Evolutionary conservation across 2,888 invertebrate genomes (phyloP).

Genomic region (Andrena hattorfiana): DNA sequence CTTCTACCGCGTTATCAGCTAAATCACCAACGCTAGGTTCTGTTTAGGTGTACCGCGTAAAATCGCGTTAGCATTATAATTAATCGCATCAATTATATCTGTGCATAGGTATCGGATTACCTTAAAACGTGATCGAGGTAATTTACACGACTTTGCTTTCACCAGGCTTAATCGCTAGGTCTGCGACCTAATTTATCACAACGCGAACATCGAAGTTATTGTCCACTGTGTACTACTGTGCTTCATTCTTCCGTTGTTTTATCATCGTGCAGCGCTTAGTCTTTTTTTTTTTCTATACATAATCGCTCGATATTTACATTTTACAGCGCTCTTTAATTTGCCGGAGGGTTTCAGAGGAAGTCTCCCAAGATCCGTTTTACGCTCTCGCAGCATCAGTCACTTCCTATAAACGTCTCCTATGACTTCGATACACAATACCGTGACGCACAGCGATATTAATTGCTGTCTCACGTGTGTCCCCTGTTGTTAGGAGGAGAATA

Average conservation of each 20-base stretch:
- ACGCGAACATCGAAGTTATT: conserved; percentile 10
- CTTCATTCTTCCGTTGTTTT: not conserved
- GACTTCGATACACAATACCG: not conserved
- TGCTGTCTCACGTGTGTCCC: not conserved
- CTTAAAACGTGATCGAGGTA: conserved; percentile 31
- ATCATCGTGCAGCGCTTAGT: not conserved
- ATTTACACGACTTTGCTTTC: conserved; percentile 19
- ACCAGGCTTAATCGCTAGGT: conserved; percentile 14
- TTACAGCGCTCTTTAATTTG: not conserved
- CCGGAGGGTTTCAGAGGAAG: not conserved
- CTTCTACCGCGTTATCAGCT: no score
- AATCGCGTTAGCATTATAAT: not conserved
- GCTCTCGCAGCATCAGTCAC: not conserved
- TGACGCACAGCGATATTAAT: not conserved
- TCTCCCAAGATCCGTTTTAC: not conserved
- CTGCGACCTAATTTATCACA: conserved; percentile 14
- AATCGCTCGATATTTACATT: not conserved
- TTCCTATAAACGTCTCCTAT: not conserved
- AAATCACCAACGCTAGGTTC: no score
- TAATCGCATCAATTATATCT: not conserved
- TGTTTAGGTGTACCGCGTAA: no score
- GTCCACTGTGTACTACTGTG: no score
- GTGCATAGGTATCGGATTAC: conserved; percentile 17
- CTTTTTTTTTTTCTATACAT: not conserved
- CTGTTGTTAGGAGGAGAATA: not conserved